Evolutionary conservation across 2,113 vertebrate species (phyloP).

Genomic region (Cynocephalus volans): DNA sequence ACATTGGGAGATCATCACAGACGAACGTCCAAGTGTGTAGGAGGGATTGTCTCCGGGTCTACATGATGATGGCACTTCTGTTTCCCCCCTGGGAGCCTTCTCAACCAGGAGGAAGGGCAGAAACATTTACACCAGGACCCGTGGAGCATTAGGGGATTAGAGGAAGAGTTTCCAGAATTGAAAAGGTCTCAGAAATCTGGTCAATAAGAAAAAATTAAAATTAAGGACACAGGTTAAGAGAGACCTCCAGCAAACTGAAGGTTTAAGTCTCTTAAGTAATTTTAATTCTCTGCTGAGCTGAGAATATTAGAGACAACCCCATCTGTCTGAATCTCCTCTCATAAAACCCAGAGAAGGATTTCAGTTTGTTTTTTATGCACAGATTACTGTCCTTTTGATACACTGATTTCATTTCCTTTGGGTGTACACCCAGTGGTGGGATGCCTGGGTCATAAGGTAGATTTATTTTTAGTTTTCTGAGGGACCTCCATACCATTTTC

Average conservation of each 20-base stretch:
- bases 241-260: background rate
- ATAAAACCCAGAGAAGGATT: slow-evolving; percentile 28
- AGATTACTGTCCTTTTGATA: background rate
- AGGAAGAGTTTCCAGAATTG: background rate
- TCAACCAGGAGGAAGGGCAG: background rate
- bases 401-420: too few species aligned
- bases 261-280: slow-evolving; percentile 55
- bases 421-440: too few species aligned
- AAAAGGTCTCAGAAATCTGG: slow-evolving; percentile 19
- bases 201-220: background rate
- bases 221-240: background rate
- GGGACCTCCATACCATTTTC: too few species aligned
- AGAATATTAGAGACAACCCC: slow-evolving; percentile 3
- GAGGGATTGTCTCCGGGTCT: background rate
- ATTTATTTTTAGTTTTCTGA: too few species aligned
- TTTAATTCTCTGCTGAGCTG: slow-evolving; percentile 65
- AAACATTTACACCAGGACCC: slow-evolving; percentile 65
- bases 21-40: background rate
- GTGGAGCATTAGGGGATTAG: slow-evolving; percentile 71
- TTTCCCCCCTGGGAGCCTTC: background rate
- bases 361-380: background rate
- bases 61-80: background rate
- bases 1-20: background rate
- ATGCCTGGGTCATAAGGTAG: too few species aligned
- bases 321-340: slow-evolving; percentile 19